Conservation (phyloP, 2,113 vertebrate species). For the Rhombomys opimus region DNA sequence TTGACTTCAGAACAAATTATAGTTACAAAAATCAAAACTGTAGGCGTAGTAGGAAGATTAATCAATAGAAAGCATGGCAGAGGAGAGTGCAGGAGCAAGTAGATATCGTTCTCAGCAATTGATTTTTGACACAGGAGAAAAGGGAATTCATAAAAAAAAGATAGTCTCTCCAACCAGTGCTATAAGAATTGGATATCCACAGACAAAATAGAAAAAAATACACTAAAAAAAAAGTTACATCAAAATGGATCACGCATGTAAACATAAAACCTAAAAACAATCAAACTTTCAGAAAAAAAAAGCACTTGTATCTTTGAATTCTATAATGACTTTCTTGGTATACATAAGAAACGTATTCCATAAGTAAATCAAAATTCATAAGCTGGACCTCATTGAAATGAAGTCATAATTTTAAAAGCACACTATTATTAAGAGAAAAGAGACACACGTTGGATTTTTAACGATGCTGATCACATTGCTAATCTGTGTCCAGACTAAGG, state of each 20-base stretch:
- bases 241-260: neutral
- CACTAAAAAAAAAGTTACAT: neutral
- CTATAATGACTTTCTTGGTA: neutral
- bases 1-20: neutral
- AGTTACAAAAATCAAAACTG: neutral
- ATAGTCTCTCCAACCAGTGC: neutral
- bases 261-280: neutral
- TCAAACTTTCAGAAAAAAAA: neutral
- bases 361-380: neutral
- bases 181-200: neutral
- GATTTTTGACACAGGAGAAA: conserved; percentile 14
- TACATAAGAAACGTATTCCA: neutral
- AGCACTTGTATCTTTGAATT: neutral
- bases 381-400: neutral
- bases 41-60: neutral
- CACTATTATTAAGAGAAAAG: neutral
- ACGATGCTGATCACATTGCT: neutral
- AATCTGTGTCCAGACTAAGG: neutral
- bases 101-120: neutral
- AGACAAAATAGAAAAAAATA: neutral
- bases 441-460: neutral
- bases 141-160: neutral
- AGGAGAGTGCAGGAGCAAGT: neutral
- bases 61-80: neutral
- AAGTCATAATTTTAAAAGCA: neutral